A percentile compares a stretch with the other conserved stretches of the same genome.
phyloP scores from a whole-genome alignment of 1,140 invertebrate species.

The Dendrolimus punctatus region DNA sequence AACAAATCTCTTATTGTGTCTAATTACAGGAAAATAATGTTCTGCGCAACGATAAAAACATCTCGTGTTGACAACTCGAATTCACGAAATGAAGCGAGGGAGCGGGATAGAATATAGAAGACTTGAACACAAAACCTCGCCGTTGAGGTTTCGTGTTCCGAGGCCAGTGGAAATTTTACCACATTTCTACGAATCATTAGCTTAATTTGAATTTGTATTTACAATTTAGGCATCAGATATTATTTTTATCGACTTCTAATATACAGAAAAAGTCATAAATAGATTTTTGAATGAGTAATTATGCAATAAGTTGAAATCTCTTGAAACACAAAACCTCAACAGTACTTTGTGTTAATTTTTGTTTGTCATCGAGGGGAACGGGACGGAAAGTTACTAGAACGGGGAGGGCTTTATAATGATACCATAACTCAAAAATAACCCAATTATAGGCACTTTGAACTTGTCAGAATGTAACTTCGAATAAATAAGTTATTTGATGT shows the following conservation, averaged over 20 bases:
- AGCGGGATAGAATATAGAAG: constrained; percentile 34
- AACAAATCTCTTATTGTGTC: constrained; percentile 32
- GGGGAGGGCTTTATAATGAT: constrained; percentile 24
- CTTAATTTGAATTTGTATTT: constrained; percentile 3
- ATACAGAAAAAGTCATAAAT: constrained; percentile 14
- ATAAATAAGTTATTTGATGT: neutral
- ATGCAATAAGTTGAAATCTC: constrained; percentile 31
- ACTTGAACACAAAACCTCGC: constrained; percentile 23
- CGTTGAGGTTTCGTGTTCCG: constrained; percentile 60
- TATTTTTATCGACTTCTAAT: constrained; percentile 8
- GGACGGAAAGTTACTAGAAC: constrained; percentile 2
- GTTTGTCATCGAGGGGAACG: too few relatives aligned
- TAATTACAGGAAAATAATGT: constrained; percentile 50
- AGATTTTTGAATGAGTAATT: constrained; percentile 8
- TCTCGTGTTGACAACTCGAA: constrained; percentile 50
- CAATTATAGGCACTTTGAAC: neutral
- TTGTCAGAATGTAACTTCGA: neutral
- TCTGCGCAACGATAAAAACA: constrained; percentile 63
- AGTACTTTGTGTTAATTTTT: too few relatives aligned
- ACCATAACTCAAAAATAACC: constrained; percentile 17
- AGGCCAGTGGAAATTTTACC: constrained; percentile 43
- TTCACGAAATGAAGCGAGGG: constrained; percentile 27
- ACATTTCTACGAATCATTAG: constrained; percentile 35
- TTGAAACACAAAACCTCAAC: constrained; percentile 64
- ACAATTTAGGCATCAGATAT: constrained; percentile 5